Evolutionary conservation across 2,888 invertebrate genomes (phyloP).

Genomic region (Cosmia pyralina): DNA sequence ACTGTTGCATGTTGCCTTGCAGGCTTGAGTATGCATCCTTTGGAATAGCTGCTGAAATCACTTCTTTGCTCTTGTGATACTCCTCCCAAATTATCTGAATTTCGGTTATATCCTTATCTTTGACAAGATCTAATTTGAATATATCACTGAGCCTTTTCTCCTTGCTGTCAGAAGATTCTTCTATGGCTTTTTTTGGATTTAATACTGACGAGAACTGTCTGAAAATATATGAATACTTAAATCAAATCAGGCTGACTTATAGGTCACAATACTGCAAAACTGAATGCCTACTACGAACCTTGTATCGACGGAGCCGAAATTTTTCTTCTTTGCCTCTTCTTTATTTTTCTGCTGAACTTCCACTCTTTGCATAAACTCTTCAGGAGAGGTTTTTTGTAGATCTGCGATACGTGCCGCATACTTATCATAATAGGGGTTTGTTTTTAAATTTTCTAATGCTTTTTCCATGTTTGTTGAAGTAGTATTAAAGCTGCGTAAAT

Average conservation of each 20-base stretch:
- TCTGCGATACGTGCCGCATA: conserved; percentile 94
- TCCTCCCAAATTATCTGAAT: conserved; percentile 94
- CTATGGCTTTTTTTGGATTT: conserved; percentile 90
- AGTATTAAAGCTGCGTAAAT: conserved; percentile 77
- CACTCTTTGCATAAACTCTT: conserved; percentile 92
- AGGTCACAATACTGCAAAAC: neutral
- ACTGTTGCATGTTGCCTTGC: conserved; percentile 89
- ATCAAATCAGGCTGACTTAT: neutral
- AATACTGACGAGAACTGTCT: conserved; percentile 92
- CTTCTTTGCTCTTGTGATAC: conserved; percentile 94
- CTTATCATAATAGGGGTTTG: conserved; percentile 95
- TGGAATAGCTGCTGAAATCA: conserved; percentile 93
- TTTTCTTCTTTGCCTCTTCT: conserved; percentile 77
- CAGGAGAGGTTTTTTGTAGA: conserved; percentile 93
- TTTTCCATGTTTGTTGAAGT: conserved; percentile 84
- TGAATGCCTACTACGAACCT: conserved; percentile 70
- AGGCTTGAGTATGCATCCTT: conserved; percentile 90
- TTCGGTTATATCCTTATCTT: conserved; percentile 93
- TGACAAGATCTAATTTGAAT: conserved; percentile 94
- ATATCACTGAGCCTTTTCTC: conserved; percentile 91
- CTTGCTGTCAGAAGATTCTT: conserved; percentile 65
- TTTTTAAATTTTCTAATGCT: conserved; percentile 89
- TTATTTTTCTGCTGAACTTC: conserved; percentile 87
- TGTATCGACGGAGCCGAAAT: conserved; percentile 82
- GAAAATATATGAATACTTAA: conserved; percentile 28